Conservation (phyloP, 2,888 invertebrate species). For the Pandemis corylana region DNA sequence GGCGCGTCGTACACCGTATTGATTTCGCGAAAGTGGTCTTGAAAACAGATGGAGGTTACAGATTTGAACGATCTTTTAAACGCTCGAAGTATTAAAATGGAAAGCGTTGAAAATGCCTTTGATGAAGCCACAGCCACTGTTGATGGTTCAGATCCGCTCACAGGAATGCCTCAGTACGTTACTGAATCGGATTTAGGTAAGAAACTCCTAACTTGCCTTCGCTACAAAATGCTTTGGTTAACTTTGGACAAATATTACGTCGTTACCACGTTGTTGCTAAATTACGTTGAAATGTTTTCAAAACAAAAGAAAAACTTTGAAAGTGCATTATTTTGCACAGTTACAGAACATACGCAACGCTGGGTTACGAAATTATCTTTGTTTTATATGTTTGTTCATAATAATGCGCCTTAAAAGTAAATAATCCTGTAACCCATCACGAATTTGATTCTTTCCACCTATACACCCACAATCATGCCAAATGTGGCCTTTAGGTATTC, state of each 20-base stretch:
- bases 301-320: neutral
- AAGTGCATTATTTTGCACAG: neutral
- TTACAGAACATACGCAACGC: neutral
- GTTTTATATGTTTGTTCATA: neutral
- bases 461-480: too few species aligned
- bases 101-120: conserved; percentile 66
- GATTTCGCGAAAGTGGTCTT: neutral
- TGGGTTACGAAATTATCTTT: neutral
- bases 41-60: conserved; percentile 70
- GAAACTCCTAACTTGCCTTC: conserved; percentile 42
- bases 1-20: conserved; percentile 27
- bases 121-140: conserved; percentile 59
- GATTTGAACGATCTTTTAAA: conserved; percentile 76
- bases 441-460: too few species aligned
- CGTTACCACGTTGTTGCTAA: neutral
- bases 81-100: conserved; percentile 77
- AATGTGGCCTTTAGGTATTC: too few species aligned
- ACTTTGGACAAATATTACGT: neutral
- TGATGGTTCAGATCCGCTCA: conserved; percentile 65
- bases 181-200: conserved; percentile 79
- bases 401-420: too few species aligned
- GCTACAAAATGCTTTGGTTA: neutral
- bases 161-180: conserved; percentile 79
- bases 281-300: neutral
- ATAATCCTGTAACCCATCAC: too few species aligned